These are phyloP conservation scores for Empidonax traillii DNA, from an alignment of 2,113 vertebrate genomes.

Conservation along the genomic window DNA sequence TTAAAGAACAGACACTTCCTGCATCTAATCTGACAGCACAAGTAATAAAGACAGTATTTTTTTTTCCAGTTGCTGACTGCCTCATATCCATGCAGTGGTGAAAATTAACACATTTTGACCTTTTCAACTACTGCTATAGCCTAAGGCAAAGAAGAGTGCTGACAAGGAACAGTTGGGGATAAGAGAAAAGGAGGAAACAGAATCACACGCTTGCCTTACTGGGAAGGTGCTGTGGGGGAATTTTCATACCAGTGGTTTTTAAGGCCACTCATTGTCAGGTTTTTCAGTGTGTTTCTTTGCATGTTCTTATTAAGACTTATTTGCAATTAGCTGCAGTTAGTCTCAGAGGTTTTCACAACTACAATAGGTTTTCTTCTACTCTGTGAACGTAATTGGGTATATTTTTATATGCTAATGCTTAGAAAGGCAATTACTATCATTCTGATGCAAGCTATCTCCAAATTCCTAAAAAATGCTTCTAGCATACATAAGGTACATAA, in stretches of 20 bases:
- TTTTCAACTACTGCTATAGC: neutral
- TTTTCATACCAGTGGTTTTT: neutral
- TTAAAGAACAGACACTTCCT: neutral
- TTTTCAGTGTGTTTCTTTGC: neutral
- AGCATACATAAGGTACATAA: neutral
- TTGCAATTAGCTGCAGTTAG: neutral
- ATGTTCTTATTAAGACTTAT: neutral
- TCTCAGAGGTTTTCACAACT: neutral
- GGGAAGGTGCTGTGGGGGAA: neutral
- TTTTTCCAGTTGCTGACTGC: neutral
- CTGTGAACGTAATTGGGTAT: neutral
- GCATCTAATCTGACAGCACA: neutral
- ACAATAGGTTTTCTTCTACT: neutral
- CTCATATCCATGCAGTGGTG: neutral
- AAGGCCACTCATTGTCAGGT: neutral
- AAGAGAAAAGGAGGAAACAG: neutral
- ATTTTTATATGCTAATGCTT: neutral
- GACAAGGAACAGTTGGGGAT: neutral
- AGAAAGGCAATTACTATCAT: neutral
- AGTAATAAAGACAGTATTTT: slow-evolving; percentile 15
- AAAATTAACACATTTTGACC: neutral
- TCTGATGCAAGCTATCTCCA: neutral
- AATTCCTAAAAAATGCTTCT: neutral
- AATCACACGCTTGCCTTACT: neutral
- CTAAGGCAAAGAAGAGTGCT: neutral